Base-by-base conservation (phyloP, 2,888 invertebrate genomes). In the Ptilodon capucinus region DNA sequence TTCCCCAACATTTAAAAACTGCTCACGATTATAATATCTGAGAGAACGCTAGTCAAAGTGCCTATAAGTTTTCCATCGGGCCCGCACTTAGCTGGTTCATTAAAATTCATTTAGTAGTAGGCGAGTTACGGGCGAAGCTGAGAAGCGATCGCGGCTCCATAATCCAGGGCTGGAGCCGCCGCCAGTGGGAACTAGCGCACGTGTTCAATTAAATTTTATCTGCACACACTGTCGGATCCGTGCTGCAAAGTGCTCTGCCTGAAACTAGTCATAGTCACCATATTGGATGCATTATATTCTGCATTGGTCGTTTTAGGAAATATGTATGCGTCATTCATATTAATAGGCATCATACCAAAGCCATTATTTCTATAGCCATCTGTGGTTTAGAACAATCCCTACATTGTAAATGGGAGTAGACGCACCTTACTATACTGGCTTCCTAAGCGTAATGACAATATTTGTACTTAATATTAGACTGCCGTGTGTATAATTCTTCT, bases 131-230 rank as follows among this genome's bases (percentile, higher is more conserved):
- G 50, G 51, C 55, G 53, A 57, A 61, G 68, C 60, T 57, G 60
- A 63, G 60, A 63, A 65, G 64, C 64, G 60, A 59, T 66, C 60
- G 56, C 55, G 57, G 60, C 59, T 47, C 64, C 66, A 68, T 78
- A 74, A 79, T 74, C 73, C 72, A 61, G 46, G 25, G 44, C 46
- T 30, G 44, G 51, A 53, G 42, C 46, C 50, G 44, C 48, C 45
- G 53, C 60, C 57, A 55, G 60, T 75, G 80, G 68, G 79, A 81
- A 74, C 64, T 59, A 42, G 54, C 55, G 69, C 79, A 81, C 72
- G 74, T 78, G 80, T 81, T 79, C 80, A 78, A 84, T 84, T 81
- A 76, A 79, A 81, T 79, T 35, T 17, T 35, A 35, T 18, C 17
- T 35, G 17, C 35, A 35, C 35, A 35, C 14, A 32, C 41, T 43